These are phyloP conservation scores for Huso huso DNA, from an alignment of 2,797 vertebrate genomes.

Conservation along the genomic window DNA sequence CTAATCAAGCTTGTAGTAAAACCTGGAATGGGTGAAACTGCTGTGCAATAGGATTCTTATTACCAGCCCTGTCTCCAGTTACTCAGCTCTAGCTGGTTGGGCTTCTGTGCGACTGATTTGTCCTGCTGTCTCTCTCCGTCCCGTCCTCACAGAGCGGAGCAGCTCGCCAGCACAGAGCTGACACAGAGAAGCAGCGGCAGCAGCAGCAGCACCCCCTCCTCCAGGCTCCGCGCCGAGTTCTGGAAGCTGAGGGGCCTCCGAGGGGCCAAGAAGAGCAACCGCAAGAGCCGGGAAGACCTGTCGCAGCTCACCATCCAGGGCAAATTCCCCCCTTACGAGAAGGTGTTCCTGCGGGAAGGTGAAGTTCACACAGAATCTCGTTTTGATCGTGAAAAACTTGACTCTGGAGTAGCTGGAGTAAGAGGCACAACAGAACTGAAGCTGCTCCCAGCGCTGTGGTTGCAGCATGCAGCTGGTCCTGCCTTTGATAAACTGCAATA, in stretches of 20 bases:
- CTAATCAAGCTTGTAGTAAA: no score
- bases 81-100: no score
- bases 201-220: conserved; percentile 29
- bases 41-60: no score
- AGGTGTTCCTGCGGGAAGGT: conserved; percentile 87
- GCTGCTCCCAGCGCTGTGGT: no score
- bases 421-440: no score
- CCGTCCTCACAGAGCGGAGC: conserved; percentile 68
- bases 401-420: no score
- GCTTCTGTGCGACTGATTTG: neutral
- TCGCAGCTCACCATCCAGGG: conserved; percentile 87
- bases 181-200: conserved; percentile 45
- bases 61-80: no score
- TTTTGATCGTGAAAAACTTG: no score
- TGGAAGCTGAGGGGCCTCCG: conserved; percentile 92
- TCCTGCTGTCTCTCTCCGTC: neutral
- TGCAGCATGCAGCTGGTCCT: no score
- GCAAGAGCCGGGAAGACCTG: conserved; percentile 79
- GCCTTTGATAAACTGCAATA: no score
- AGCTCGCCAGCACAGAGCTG: conserved; percentile 70
- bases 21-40: no score
- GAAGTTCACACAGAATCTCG: neutral
- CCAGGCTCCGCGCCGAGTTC: conserved; percentile 80
- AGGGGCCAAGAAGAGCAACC: conserved; percentile 75
- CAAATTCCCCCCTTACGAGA: conserved; percentile 86